phyloP scores from a whole-genome alignment of 2,113 vertebrate species.

The Gulo gulo region DNA sequence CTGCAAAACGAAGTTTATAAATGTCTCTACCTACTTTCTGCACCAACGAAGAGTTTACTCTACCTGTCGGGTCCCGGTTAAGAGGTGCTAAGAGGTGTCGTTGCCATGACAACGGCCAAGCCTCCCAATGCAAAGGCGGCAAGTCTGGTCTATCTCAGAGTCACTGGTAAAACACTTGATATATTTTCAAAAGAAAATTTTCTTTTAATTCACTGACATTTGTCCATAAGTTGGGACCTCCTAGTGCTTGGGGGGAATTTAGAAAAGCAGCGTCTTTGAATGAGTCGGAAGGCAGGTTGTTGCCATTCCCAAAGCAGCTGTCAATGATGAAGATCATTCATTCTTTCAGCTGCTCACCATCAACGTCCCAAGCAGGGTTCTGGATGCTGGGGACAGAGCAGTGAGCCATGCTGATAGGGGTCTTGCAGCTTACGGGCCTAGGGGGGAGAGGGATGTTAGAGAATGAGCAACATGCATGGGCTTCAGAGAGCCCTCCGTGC shows the following conservation, averaged over 20 bases:
- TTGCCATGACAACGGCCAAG: background rate
- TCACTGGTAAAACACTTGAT: background rate
- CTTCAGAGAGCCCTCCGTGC: accelerated
- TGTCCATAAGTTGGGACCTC: background rate
- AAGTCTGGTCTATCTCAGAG: accelerated
- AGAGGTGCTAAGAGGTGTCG: accelerated
- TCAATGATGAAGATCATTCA: accelerated
- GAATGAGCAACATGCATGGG: accelerated
- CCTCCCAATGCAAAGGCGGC: accelerated
- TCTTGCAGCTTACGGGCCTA: accelerated
- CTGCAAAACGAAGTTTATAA: background rate
- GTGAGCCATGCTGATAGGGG: accelerated
- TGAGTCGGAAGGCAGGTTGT: background rate
- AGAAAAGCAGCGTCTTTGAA: background rate
- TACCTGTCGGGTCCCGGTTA: accelerated
- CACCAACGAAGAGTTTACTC: background rate
- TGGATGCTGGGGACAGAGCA: background rate
- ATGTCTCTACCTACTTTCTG: background rate
- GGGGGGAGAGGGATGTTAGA: background rate
- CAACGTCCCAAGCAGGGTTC: accelerated
- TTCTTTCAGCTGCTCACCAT: background rate
- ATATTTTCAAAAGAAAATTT: background rate
- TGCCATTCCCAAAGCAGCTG: too few relatives aligned
- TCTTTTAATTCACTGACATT: background rate
- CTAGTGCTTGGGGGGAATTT: background rate